A percentile compares a stretch with the other conserved stretches of the same genome.
Evolutionary conservation across 2,113 vertebrate species (phyloP).

Genomic region (Vidua chalybeata): DNA sequence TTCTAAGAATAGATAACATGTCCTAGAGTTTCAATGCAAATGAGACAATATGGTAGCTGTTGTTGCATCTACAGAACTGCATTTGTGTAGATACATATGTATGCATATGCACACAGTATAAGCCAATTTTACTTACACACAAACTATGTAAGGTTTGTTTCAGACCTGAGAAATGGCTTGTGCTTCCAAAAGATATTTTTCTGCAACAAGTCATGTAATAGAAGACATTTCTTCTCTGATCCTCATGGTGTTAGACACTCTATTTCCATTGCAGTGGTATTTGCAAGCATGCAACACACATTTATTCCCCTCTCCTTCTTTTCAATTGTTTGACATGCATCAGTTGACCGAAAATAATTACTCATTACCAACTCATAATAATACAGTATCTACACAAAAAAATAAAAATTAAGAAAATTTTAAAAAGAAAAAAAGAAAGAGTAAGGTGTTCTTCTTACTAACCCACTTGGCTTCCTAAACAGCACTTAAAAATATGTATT

Average conservation of each 20-base stretch:
- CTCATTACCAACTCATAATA: not conserved
- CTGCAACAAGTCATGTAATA: not conserved
- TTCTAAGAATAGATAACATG: not conserved
- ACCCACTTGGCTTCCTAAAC: not conserved
- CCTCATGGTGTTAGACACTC: not conserved
- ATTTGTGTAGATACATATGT: accelerated
- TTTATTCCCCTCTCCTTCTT: not conserved
- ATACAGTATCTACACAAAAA: not conserved
- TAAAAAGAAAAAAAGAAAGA: not conserved
- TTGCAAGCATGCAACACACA: not conserved
- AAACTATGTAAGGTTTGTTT: not conserved
- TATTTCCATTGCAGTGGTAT: not conserved
- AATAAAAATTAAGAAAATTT: not conserved
- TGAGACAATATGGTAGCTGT: not conserved
- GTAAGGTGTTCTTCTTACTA: not conserved
- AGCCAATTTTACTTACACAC: accelerated
- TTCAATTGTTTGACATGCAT: not conserved
- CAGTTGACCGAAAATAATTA: not conserved
- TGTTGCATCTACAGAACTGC: not conserved
- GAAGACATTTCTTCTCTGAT: not conserved
- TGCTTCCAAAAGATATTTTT: not conserved
- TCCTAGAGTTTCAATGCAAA: not conserved
- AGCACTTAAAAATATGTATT: not conserved
- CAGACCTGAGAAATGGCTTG: not conserved
- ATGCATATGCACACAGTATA: accelerated